phyloP scores from a whole-genome alignment of 2,113 vertebrate species.

The Thunnus thynnus region DNA sequence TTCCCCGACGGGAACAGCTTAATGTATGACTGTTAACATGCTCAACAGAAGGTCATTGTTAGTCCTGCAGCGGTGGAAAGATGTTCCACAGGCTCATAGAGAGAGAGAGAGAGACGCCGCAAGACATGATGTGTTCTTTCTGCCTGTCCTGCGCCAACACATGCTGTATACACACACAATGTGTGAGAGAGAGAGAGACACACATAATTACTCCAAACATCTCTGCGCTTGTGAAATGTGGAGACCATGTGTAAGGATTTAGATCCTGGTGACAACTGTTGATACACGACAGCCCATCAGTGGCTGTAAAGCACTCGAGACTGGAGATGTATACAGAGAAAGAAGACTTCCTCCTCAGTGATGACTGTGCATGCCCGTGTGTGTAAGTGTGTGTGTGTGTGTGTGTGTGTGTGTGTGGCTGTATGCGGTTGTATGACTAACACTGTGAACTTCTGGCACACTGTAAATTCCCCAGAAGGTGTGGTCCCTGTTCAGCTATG shows the following conservation, averaged over 20 bases:
- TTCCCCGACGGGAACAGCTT: slow-evolving; percentile 66
- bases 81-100: slow-evolving; percentile 65
- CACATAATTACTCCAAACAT: slow-evolving; percentile 58
- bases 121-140: slow-evolving; percentile 32
- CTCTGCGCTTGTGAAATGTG: slow-evolving; percentile 76
- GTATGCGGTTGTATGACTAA: slow-evolving; percentile 31
- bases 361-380: slow-evolving; percentile 24
- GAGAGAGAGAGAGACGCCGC: slow-evolving; percentile 42
- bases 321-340: slow-evolving; percentile 48
- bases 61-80: slow-evolving; percentile 58
- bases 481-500: slow-evolving; percentile 63
- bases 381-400: neutral
- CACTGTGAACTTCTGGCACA: slow-evolving; percentile 67
- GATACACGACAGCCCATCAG: slow-evolving; percentile 62
- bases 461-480: slow-evolving; percentile 76
- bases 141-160: slow-evolving; percentile 27
- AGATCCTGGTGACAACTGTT: slow-evolving; percentile 72
- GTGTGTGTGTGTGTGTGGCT: slow-evolving; percentile 2
- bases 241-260: slow-evolving; percentile 77
- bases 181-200: slow-evolving; percentile 3
- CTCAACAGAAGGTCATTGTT: slow-evolving; percentile 69
- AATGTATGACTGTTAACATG: slow-evolving; percentile 50
- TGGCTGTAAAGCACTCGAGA: slow-evolving; percentile 56
- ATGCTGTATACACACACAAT: slow-evolving; percentile 33
- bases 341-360: slow-evolving; percentile 24